phyloP scores from a whole-genome alignment of 2,113 vertebrate species.

The Coptodon rendalli region DNA sequence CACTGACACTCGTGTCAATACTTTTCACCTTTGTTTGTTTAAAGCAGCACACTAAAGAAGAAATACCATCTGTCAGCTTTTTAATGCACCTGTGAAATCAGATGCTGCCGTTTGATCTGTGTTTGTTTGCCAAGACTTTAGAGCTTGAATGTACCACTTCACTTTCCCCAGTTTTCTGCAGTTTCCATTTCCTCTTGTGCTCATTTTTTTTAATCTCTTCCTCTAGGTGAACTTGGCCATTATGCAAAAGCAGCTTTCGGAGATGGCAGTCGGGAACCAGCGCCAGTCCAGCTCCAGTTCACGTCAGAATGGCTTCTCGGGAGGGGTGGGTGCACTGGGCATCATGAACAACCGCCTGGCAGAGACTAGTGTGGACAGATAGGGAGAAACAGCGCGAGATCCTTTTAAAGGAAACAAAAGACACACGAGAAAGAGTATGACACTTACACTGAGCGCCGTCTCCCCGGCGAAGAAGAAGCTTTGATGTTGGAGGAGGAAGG shows the following conservation, averaged over 20 bases:
- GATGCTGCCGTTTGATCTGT: neutral
- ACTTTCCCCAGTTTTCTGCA: neutral
- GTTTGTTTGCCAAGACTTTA: neutral
- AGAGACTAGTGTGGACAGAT: slow-evolving; percentile 91
- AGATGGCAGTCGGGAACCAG: slow-evolving; percentile 83
- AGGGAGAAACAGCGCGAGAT: neutral
- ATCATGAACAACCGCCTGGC: slow-evolving; percentile 96
- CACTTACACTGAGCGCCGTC: neutral
- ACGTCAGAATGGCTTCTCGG: slow-evolving; percentile 86
- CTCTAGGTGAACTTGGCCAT: slow-evolving; percentile 81
- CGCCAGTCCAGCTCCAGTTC: slow-evolving; percentile 69
- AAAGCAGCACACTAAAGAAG: neutral
- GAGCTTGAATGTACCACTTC: neutral
- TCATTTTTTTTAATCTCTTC: neutral
- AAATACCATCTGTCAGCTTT: neutral
- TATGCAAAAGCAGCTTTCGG: slow-evolving; percentile 93
- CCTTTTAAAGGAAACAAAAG: neutral
- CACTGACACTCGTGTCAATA: neutral
- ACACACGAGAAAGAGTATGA: neutral
- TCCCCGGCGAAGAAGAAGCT: neutral
- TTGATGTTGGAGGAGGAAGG: neutral
- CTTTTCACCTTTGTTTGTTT: neutral
- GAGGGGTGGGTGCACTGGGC: slow-evolving; percentile 88
- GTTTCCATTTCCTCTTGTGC: neutral
- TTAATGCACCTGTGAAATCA: neutral